Base-by-base conservation (phyloP, 2,888 invertebrate species). In the Pycnomerus fuliginosus region DNA sequence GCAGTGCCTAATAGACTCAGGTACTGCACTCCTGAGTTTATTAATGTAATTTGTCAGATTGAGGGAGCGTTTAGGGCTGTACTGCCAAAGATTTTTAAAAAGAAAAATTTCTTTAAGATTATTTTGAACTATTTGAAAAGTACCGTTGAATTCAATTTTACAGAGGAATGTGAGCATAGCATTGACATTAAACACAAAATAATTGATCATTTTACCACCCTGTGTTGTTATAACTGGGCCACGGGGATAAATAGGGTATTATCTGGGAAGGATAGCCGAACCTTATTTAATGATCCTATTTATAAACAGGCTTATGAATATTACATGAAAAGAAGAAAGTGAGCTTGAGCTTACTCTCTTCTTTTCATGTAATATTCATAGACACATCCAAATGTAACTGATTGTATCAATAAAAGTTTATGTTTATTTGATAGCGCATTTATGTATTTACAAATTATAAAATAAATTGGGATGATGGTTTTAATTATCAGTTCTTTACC, bases 21-120 rank as follows among this genome's bases (percentile, higher is more conserved):
- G 11, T 33, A 33, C 22, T 33, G 33, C n/a, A 33, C 33, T 17
- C 33, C 33, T 1, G 5, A 14, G 10, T 31, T 14, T 15, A 13
- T 31, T 10, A 14, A 16, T 3, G 15, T 31, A 16, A 3, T 31
- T n/a, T 31, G 31, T 16, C 31, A 31, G 11, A 16, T 16, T 31
- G 15, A 31, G 5, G 7, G 3, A 4, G 16, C 16, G 3, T 16
- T 16, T 5, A 4, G 8, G 16, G 3, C 8, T 4, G 8, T 3
- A 3, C 10, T 31, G n/a, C 4, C 16, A 31, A 31, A 16, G 11
- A 31, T 16, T 16, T 25, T 8, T 12, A 3, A 25, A 4, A 25
- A 8, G 11, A 8, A 8, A 4, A 4, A 25, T 10, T 25, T 8
- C 10, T 8, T 25, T 4, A 3, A 7, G 3, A 8, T 10, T 4